These are phyloP conservation scores for Plagiodera versicolora DNA, from an alignment of 2,888 invertebrate species.

Conservation along the genomic window DNA sequence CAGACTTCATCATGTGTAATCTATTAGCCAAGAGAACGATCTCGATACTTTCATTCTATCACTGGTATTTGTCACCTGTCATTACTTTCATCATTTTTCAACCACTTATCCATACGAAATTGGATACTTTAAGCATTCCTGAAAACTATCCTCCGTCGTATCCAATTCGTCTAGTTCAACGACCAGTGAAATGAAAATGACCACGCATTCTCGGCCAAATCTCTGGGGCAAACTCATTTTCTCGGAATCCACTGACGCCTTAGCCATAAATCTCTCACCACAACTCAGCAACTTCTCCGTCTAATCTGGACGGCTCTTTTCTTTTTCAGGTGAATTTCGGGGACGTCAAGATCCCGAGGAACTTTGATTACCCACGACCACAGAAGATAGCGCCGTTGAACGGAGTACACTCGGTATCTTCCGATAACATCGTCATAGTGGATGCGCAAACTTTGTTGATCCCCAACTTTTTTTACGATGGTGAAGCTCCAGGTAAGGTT, in stretches of 20 bases:
- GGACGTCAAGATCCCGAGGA: slow-evolving; percentile 77
- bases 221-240: neutral
- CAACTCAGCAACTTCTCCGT: neutral
- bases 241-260: neutral
- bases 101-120: too few relatives aligned
- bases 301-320: slow-evolving; percentile 6
- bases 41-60: too few relatives aligned
- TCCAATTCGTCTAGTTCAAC: too few relatives aligned
- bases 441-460: slow-evolving; percentile 91
- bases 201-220: neutral
- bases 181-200: too few relatives aligned
- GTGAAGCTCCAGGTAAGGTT: slow-evolving; percentile 81
- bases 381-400: slow-evolving; percentile 75
- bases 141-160: too few relatives aligned
- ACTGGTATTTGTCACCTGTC: too few relatives aligned
- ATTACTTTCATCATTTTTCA: too few relatives aligned
- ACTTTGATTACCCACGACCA: slow-evolving; percentile 80
- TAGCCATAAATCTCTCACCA: neutral
- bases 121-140: too few relatives aligned
- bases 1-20: too few relatives aligned
- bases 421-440: slow-evolving; percentile 85
- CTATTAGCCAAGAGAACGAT: too few relatives aligned
- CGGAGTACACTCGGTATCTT: slow-evolving; percentile 82
- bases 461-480: slow-evolving; percentile 89
- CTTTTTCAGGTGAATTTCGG: slow-evolving; percentile 81